Conservation (phyloP, 2,113 vertebrate genomes). For the Apus apus region DNA sequence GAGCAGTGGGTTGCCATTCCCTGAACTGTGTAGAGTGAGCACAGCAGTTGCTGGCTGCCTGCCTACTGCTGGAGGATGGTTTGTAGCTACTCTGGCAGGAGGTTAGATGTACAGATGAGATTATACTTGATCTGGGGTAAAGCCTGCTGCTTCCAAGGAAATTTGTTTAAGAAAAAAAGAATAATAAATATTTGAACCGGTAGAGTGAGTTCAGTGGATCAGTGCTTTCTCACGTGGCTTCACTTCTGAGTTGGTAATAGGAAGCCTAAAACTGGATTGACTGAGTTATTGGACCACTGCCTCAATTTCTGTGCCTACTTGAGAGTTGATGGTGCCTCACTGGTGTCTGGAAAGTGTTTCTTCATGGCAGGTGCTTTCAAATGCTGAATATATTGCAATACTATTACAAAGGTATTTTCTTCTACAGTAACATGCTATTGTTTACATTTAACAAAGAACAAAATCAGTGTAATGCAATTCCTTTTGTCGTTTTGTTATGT, state of each 20-base stretch:
- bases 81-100: neutral
- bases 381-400: neutral
- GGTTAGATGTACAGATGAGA: neutral
- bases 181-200: neutral
- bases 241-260: neutral
- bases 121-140: neutral
- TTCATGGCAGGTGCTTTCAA: neutral
- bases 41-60: neutral
- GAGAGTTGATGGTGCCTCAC: neutral
- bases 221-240: neutral
- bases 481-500: neutral
- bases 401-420: neutral
- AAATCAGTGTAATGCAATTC: neutral
- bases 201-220: neutral
- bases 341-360: neutral
- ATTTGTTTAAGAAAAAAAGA: neutral
- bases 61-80: neutral
- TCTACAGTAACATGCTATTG: neutral
- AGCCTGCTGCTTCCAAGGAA: neutral
- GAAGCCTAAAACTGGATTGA: neutral
- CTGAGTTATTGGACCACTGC: neutral
- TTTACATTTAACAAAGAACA: neutral
- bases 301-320: neutral
- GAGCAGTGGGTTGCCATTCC: neutral
- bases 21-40: neutral